Percentiles rank a stretch among this genome's conserved stretches.
phyloP scores from a whole-genome alignment of 92 coral and sea anemone genomes.

The Phenganax marumi region DNA sequence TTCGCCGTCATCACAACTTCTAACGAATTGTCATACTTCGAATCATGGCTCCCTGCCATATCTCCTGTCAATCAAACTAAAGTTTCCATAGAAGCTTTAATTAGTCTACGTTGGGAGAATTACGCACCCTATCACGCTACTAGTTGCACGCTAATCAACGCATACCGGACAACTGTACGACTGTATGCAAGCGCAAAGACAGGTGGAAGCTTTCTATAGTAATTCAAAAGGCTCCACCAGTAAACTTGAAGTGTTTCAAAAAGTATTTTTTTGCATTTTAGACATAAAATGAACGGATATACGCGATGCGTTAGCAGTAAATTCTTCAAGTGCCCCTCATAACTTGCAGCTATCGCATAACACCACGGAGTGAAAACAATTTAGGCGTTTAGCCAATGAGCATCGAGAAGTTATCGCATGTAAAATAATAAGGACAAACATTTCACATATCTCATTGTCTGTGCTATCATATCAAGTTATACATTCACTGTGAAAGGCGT shows the following conservation, averaged over 20 bases:
- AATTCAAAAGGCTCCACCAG: background rate
- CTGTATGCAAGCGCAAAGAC: background rate
- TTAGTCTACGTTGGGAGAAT: slow-evolving; percentile 72
- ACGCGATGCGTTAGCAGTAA: slow-evolving; percentile 62
- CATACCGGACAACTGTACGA: background rate
- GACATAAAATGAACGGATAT: slow-evolving; percentile 57
- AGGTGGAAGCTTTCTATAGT: no score
- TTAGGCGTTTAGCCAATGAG: slow-evolving; percentile 88
- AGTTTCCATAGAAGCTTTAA: slow-evolving; percentile 98
- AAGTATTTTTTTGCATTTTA: slow-evolving; percentile 57
- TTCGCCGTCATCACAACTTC: slow-evolving; percentile 99
- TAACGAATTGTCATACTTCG: slow-evolving; percentile 99
- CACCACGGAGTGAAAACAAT: slow-evolving; percentile 99
- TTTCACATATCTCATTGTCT: slow-evolving; percentile 94
- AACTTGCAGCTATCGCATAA: slow-evolving; percentile 94
- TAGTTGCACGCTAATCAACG: background rate
- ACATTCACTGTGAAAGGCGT: slow-evolving; percentile 80
- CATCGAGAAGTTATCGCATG: slow-evolving; percentile 74
- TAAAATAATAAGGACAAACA: slow-evolving; percentile 99
- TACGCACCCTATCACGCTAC: slow-evolving; percentile 62
- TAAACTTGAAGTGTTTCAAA: slow-evolving; percentile 50
- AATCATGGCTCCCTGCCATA: slow-evolving; percentile 99
- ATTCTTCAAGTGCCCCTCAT: slow-evolving; percentile 85
- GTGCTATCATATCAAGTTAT: slow-evolving; percentile 90
- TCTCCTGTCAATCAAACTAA: slow-evolving; percentile 99